Evolutionary conservation across 2,797 vertebrate species (phyloP), one percentile per base, ranked within the genome.

Genomic region (Naso thynnoides): DNA sequence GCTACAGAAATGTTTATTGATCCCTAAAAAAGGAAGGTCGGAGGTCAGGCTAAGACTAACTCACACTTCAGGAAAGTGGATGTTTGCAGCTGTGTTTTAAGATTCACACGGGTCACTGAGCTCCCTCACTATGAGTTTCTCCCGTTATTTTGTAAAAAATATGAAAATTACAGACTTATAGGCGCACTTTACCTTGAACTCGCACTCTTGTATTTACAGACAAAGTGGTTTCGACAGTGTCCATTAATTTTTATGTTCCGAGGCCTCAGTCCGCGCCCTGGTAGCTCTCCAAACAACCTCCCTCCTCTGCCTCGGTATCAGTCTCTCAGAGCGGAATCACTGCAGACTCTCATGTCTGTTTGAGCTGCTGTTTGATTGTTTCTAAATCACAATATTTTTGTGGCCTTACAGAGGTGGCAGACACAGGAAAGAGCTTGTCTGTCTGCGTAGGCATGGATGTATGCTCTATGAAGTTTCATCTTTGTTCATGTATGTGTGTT

Each of bases 351-450:
- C 56, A 52, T 58, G 78, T 78, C 76, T 79, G 70, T 84, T 85
- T 89, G 68, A 87, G 79, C 91, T 53, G 49, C 80, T 50, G 50
- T 82, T 69, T 69, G 82, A 92, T 92, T 93, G 93, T 94, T 82
- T 86, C 85, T 69, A 29, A 91, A 86, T 92, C 88, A 92, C 90
- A 91, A 93, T 91, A 93, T 94, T 93, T 90, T 80, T 56, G 69
- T 91, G 88, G 83, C 88, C 86, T 85, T 42, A 0, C 76, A 73
- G 71, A 66, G 78, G 80, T 78, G 74, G 80, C 19, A 8, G 64
- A 75, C 67, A 66, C 76, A 78, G 80, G 73, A 65, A 66, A 77
- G 55, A 65, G 55, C 14, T 16, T 21, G 23, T 68, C 55, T 78
- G 55, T 68, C 52, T 76, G 64, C 73, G 36, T 61, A n/a, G 72